Evolutionary conservation across 92 coral and sea anemone species (phyloP).

Genomic region (Epizoanthus scotinus): DNA sequence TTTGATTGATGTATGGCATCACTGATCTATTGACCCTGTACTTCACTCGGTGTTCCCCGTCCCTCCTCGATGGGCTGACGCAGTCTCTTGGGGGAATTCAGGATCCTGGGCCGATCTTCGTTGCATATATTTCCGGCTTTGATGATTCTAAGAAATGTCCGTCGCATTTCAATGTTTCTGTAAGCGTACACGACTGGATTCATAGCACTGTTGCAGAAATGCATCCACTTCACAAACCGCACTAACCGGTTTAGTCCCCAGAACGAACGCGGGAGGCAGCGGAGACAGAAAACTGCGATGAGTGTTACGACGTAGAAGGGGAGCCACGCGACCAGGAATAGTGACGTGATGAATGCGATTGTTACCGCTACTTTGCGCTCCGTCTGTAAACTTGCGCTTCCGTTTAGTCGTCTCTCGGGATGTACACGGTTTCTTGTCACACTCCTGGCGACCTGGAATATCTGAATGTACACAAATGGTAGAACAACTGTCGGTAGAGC

Average conservation of each 20-base stretch:
- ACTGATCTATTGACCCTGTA: not conserved
- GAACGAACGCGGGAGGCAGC: conserved; percentile 52
- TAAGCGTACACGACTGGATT: conserved; percentile 88
- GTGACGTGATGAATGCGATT: conserved; percentile 52
- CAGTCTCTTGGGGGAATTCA: not conserved
- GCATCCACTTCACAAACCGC: conserved; percentile 85
- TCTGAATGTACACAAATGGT: conserved; percentile 54
- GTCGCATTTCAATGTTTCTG: conserved; percentile 77
- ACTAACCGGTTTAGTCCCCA: conserved; percentile 33
- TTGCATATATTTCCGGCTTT: conserved; percentile 18
- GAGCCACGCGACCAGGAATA: conserved; percentile 72
- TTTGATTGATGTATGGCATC: too few relatives aligned
- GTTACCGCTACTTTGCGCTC: conserved; percentile 69
- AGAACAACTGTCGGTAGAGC: conserved; percentile 53
- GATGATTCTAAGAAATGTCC: conserved; percentile 49
- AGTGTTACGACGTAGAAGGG: conserved; percentile 68
- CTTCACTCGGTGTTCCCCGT: not conserved
- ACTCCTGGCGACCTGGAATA: conserved; percentile 56
- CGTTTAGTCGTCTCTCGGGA: conserved; percentile 4
- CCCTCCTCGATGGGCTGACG: conserved; percentile 6
- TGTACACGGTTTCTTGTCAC: conserved; percentile 47
- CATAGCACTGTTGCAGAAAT: conserved; percentile 84
- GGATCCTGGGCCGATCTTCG: not conserved
- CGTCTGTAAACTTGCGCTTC: conserved; percentile 35
- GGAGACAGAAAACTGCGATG: conserved; percentile 51